phyloP scores from a whole-genome alignment of 2,888 invertebrate genomes.

The Augochlorella aurata region DNA sequence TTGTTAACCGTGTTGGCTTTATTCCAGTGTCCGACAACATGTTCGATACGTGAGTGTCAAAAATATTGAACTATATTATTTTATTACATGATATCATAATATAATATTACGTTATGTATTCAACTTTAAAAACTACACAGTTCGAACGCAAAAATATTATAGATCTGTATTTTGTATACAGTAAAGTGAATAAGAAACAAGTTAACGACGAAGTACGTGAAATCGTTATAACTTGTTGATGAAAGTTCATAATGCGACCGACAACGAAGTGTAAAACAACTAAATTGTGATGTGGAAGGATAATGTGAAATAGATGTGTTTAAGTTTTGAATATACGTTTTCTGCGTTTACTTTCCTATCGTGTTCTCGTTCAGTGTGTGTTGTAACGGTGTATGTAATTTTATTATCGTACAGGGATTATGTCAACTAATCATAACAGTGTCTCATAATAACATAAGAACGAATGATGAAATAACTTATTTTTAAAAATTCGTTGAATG shows the following conservation, averaged over 20 bases:
- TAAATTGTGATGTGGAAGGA: neutral
- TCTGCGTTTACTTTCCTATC: neutral
- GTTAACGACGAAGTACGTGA: neutral
- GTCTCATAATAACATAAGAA: neutral
- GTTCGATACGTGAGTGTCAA: neutral
- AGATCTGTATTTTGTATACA: neutral
- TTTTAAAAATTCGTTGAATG: neutral
- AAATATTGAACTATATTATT: neutral
- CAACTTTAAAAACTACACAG: neutral
- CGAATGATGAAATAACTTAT: neutral
- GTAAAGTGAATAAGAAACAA: neutral
- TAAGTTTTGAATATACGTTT: neutral
- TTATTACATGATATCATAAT: neutral
- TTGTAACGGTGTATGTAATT: neutral
- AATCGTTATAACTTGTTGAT: neutral
- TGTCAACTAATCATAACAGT: neutral
- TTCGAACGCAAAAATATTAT: neutral
- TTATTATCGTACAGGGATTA: neutral
- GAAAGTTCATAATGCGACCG: neutral
- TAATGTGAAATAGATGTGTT: neutral
- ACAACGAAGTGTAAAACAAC: neutral
- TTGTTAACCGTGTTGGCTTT: neutral
- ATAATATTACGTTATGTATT: neutral
- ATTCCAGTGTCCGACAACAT: neutral
- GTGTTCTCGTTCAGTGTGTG: too few species aligned